These are phyloP conservation scores for Callipepla squamata DNA, from an alignment of 2,113 vertebrate genomes.

Conservation along the genomic window DNA sequence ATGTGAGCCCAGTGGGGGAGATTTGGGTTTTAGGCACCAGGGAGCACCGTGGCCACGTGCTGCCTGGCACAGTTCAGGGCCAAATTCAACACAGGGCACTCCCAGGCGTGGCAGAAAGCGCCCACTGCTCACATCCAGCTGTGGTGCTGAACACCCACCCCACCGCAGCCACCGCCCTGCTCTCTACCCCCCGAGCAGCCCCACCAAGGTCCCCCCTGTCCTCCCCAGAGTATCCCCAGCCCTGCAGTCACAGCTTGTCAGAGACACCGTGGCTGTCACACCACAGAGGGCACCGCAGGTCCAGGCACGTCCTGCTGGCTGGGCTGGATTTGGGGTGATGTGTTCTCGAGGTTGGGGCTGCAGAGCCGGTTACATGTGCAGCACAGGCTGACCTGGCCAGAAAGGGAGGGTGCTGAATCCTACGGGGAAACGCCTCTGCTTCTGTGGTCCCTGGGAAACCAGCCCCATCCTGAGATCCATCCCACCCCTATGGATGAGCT, in stretches of 20 bases:
- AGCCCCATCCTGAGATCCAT: not conserved
- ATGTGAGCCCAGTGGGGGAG: not conserved
- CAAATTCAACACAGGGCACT: not conserved
- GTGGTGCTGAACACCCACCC: not conserved
- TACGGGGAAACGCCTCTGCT: not conserved
- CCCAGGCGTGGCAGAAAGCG: not conserved
- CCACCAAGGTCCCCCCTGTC: not conserved
- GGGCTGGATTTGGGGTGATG: accelerated
- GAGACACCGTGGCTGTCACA: not conserved
- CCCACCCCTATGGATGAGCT: accelerated
- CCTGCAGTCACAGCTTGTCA: accelerated
- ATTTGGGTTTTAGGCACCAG: not conserved
- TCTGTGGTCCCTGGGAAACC: accelerated
- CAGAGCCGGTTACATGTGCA: accelerated
- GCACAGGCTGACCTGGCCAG: not conserved
- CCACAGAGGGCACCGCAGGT: accelerated
- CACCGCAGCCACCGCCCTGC: not conserved
- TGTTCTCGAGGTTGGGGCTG: accelerated
- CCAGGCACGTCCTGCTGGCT: accelerated
- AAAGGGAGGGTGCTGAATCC: not conserved
- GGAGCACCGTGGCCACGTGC: not conserved
- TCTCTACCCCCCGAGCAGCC: not conserved
- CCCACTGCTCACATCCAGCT: not conserved
- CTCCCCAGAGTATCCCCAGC: too few relatives aligned
- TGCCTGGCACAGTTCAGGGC: not conserved